Base-by-base conservation (phyloP, 1,140 invertebrate species). In the Meloidogyne exigua region DNA sequence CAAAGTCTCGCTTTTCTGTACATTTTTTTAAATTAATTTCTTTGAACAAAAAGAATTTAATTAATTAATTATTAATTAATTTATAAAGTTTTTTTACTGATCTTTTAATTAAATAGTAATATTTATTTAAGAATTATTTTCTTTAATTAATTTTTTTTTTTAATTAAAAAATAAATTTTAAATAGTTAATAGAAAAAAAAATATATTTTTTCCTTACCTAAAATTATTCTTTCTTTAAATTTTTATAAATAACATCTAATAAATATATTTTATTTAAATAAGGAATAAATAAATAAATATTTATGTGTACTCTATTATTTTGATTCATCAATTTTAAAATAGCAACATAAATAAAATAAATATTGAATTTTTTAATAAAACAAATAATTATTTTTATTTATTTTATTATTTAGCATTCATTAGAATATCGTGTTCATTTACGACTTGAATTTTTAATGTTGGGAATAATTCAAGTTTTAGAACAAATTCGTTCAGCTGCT, bases 381-480 rank as follows among this genome's bases (percentile, higher is more conserved):
- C 39, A 44, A 44, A 44, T 15, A 13, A 44, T 15, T 44, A 57
- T 57, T 57, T 57, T 4, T 63, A 21, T 32, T 23, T 49, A 42
- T 73, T 62, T 73, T 23, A 9, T 23, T 39, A 64, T 28, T 44
- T 79, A 90, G 89, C 94, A 96, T 81, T 95, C 93, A 82, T 89
- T 98, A 18, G 95, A 98, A 89, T 99, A 98, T 44, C 90, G 96
- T 67, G 88, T 98, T 57, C 96, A 98, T 88, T 89, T 99, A 44
- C 91, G 96, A 87, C 98, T 97, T 85, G 96, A 99, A 88, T 91
- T 98, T 75, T 89, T 99, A 4, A 96, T 98, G 94, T 89, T 98
- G 42, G 96, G 96, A 9, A 95, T 82, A 49, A 28, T 72, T 18
- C 75, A 82, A 96, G 98, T 88, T 89, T 96, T 42, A 89, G 94